phyloP scores from a whole-genome alignment of 2,113 vertebrate genomes.

The Spea multiplicata region DNA sequence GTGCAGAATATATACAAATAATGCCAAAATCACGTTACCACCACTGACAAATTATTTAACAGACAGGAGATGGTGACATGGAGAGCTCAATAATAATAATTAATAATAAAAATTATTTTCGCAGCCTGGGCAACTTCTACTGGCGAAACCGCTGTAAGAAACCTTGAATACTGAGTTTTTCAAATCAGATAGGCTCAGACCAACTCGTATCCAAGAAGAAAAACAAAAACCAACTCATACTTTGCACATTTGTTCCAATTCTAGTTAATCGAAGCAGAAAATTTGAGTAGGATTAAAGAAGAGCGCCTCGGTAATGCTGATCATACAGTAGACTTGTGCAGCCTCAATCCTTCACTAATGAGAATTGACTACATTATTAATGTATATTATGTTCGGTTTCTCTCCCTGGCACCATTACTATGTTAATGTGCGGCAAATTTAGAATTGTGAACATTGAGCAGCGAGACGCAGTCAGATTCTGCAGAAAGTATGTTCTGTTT shows the following conservation, averaged over 20 bases:
- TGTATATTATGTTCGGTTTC: neutral
- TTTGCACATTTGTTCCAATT: neutral
- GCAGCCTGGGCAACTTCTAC: too few species aligned
- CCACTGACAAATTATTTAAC: too few species aligned
- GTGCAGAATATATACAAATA: too few species aligned
- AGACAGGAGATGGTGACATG: too few species aligned
- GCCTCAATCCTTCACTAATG: conserved; percentile 4
- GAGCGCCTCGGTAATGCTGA: neutral
- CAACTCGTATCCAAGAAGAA: too few species aligned
- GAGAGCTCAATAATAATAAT: too few species aligned
- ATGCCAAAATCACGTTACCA: too few species aligned
- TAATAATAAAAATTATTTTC: too few species aligned
- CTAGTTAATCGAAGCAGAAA: conserved; percentile 30
- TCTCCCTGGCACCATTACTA: neutral
- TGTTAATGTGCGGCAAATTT: neutral
- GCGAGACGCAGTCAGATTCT: neutral
- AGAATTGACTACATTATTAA: conserved; percentile 13
- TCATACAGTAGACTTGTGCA: neutral
- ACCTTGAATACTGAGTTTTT: neutral
- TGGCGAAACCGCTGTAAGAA: too few species aligned
- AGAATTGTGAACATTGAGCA: neutral
- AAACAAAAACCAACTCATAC: neutral
- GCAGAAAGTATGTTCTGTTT: neutral
- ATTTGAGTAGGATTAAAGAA: neutral
- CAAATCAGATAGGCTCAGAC: neutral